Percentiles rank a stretch among this genome's conserved stretches.
Conservation (phyloP, 2,888 invertebrate genomes). For the Drosophila neotestacea region DNA sequence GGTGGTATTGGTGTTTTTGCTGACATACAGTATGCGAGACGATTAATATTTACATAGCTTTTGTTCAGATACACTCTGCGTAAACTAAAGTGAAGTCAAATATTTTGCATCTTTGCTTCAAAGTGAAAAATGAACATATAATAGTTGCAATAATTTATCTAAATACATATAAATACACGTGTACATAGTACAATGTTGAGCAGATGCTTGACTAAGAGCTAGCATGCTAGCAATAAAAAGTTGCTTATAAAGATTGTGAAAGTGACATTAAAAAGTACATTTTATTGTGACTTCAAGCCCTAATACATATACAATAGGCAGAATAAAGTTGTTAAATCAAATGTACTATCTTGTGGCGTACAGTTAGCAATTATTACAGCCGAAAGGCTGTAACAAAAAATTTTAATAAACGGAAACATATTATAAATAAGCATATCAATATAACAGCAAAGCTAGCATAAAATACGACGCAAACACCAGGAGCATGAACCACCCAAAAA, state of each 20-base stretch:
- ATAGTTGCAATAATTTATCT: slow-evolving; percentile 26
- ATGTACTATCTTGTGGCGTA: slow-evolving; percentile 83
- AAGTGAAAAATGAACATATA: slow-evolving; percentile 14
- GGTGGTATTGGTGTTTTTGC: slow-evolving; percentile 29
- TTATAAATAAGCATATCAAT: slow-evolving; percentile 24
- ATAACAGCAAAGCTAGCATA: slow-evolving; percentile 13
- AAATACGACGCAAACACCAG: slow-evolving; percentile 8
- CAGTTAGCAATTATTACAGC: slow-evolving; percentile 78
- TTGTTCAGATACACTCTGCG: slow-evolving; percentile 57
- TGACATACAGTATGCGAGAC: slow-evolving; percentile 29
- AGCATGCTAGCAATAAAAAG: slow-evolving; percentile 9
- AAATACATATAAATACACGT: slow-evolving; percentile 16
- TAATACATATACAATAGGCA: slow-evolving; percentile 68
- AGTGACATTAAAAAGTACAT: slow-evolving; percentile 27
- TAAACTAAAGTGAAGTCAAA: slow-evolving; percentile 38
- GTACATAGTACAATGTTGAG: slow-evolving; percentile 9
- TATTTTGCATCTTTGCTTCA: slow-evolving; percentile 26
- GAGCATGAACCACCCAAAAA: slow-evolving; percentile 56
- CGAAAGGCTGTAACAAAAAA: slow-evolving; percentile 54
- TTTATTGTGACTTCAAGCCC: slow-evolving; percentile 18
- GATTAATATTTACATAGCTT: slow-evolving; percentile 39
- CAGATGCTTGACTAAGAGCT: slow-evolving; percentile 24
- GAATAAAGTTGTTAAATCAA: slow-evolving; percentile 75
- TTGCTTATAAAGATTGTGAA: slow-evolving; percentile 43
- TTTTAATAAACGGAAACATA: slow-evolving; percentile 13